Conservation (phyloP, 2,888 invertebrate genomes). For the Lacanobia wlatinum region DNA sequence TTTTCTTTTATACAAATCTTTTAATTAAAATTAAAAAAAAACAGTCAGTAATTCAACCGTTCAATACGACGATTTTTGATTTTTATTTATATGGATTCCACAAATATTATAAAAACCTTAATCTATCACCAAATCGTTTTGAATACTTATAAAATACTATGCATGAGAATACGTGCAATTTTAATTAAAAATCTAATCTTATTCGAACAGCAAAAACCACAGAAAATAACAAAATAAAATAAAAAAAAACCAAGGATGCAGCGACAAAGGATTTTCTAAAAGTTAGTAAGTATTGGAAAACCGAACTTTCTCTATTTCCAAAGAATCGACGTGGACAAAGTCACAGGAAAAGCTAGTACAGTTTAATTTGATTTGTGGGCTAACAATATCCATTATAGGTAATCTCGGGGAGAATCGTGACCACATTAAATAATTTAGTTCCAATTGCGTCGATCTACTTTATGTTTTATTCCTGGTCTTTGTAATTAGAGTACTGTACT, state of each 20-base stretch:
- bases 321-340: slow-evolving; percentile 18
- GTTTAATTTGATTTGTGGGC: slow-evolving; percentile 49
- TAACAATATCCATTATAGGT: slow-evolving; percentile 41
- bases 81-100: too few species aligned
- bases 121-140: too few species aligned
- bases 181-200: too few species aligned
- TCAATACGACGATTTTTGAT: too few species aligned
- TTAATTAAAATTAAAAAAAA: too few species aligned
- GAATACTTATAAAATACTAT: too few species aligned
- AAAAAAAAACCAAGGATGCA: background rate
- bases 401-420: slow-evolving; percentile 35
- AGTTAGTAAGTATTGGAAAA: slow-evolving; percentile 39
- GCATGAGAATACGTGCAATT: too few species aligned
- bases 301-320: slow-evolving; percentile 32
- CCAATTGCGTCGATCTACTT: slow-evolving; percentile 17
- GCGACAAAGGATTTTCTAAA: slow-evolving; percentile 10
- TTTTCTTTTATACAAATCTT: too few species aligned
- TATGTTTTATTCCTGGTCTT: slow-evolving; percentile 26
- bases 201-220: background rate
- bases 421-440: slow-evolving; percentile 36
- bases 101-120: too few species aligned
- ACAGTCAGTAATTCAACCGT: too few species aligned
- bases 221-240: slow-evolving; percentile 1
- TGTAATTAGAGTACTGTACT: background rate
- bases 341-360: slow-evolving; percentile 9